A percentile compares a stretch with the other conserved stretches of the same genome.
phyloP scores from a whole-genome alignment of 2,888 invertebrate genomes.

The Nymphalis c-album region DNA sequence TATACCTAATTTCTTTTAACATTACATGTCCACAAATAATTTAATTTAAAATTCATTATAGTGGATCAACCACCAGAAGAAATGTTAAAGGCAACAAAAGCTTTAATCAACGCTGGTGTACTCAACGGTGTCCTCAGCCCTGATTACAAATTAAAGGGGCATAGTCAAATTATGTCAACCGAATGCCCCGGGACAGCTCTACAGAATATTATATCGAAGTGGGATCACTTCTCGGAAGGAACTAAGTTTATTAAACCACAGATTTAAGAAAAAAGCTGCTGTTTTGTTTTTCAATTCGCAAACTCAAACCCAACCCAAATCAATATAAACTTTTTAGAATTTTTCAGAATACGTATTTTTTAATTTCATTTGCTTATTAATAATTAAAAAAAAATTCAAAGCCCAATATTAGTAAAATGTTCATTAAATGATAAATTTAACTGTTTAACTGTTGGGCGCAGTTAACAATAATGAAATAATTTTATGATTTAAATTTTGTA shows the following conservation, averaged over 20 bases:
- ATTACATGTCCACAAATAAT: no score
- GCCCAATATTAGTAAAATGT: no score
- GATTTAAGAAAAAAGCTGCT: conserved; percentile 1
- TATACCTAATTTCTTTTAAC: no score
- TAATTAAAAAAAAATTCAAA: no score
- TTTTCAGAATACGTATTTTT: neutral
- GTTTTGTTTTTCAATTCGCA: no score
- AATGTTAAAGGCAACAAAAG: conserved; percentile 80
- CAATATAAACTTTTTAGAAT: neutral
- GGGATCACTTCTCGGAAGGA: conserved; percentile 77
- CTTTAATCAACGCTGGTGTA: conserved; percentile 82
- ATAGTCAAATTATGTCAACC: conserved; percentile 75
- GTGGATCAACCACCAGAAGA: conserved; percentile 80
- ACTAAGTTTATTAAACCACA: conserved; percentile 14
- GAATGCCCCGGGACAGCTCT: conserved; percentile 86
- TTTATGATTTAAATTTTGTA: no score
- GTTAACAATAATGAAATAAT: no score
- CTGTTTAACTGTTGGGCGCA: no score
- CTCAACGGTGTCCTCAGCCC: conserved; percentile 76
- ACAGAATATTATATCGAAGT: conserved; percentile 81
- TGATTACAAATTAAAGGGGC: conserved; percentile 84
- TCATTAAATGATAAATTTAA: no score
- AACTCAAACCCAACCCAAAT: no score
- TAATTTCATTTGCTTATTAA: no score
- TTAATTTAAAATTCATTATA: conserved; percentile 47